Percentiles rank a stretch among this genome's conserved stretches.
These are phyloP conservation scores for Enteromius paludinosus DNA, from an alignment of 2,797 vertebrate species.

Conservation along the genomic window DNA sequence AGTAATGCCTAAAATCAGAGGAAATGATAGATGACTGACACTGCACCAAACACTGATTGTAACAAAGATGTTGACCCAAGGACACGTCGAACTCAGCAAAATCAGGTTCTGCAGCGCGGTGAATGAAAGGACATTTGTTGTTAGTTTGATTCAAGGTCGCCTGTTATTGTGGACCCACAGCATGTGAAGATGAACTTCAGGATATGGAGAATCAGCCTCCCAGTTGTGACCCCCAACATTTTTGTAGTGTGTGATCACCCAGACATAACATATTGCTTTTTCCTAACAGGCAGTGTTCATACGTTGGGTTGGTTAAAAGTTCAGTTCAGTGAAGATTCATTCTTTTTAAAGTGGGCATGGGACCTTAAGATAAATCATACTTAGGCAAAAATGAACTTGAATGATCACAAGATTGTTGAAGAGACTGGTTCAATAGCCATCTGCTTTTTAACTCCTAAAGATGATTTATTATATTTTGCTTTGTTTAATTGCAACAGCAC, in stretches of 20 bases:
- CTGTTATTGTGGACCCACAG: constrained; percentile 2
- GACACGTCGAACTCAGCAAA: no score
- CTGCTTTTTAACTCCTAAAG: neutral
- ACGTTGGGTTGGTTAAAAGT: constrained; percentile 25
- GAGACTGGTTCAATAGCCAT: neutral
- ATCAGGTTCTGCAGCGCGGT: neutral
- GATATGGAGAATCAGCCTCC: constrained; percentile 43
- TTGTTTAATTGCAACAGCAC: neutral
- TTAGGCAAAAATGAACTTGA: constrained; percentile 12
- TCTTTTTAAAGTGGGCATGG: constrained; percentile 7
- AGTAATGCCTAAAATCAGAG: no score
- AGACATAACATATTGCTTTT: constrained; percentile 53
- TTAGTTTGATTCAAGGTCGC: constrained; percentile 13
- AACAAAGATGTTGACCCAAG: no score
- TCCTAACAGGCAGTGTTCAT: constrained; percentile 14
- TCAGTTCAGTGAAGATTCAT: constrained; percentile 34
- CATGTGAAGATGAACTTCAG: constrained; percentile 38
- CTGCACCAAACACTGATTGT: no score
- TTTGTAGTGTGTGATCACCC: constrained; percentile 42
- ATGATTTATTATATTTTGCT: neutral
- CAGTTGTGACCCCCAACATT: constrained; percentile 42
- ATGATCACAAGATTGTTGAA: constrained; percentile 15
- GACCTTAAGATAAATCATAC: constrained; percentile 27
- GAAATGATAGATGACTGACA: no score
- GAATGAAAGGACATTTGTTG: constrained; percentile 15